Conservation (phyloP, 35 echinoderm and acorn worm species). For the Lytechinus variegatus region DNA sequence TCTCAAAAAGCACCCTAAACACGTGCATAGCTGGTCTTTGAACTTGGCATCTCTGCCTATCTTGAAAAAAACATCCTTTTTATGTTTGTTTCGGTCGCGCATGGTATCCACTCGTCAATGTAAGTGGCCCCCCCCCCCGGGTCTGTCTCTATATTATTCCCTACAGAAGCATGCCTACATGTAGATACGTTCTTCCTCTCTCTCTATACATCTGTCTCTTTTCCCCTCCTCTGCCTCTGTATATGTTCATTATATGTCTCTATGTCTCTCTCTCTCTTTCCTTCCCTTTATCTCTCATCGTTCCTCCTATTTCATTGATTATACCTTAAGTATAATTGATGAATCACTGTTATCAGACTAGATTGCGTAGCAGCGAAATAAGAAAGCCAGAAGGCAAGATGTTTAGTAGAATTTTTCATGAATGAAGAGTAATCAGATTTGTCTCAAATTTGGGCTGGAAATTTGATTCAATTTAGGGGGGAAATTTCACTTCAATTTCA, state of each 20-base stretch:
- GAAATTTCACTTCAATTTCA: not conserved
- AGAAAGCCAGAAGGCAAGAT: not conserved
- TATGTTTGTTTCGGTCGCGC: too few relatives aligned
- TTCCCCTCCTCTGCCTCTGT: too few relatives aligned
- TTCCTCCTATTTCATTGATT: not conserved
- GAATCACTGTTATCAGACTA: not conserved
- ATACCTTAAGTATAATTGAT: constrained; percentile 1
- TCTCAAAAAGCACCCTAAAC: too few relatives aligned
- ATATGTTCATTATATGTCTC: not conserved
- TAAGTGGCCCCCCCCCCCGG: not conserved
- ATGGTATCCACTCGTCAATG: too few relatives aligned
- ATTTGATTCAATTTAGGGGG: constrained; percentile 12
- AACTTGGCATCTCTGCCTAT: too few relatives aligned
- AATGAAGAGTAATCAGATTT: not conserved
- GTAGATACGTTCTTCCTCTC: not conserved
- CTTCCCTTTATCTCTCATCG: not conserved
- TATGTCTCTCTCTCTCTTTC: not conserved
- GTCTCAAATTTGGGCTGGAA: not conserved
- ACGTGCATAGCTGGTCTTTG: too few relatives aligned
- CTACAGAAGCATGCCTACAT: too few relatives aligned
- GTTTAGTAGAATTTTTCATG: not conserved
- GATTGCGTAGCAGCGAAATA: not conserved
- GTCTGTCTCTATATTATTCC: not conserved
- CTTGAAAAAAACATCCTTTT: too few relatives aligned
- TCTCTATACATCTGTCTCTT: not conserved